Evolutionary conservation across 2,888 invertebrate genomes (phyloP).

Genomic region (Caenorhabditis sp.): DNA sequence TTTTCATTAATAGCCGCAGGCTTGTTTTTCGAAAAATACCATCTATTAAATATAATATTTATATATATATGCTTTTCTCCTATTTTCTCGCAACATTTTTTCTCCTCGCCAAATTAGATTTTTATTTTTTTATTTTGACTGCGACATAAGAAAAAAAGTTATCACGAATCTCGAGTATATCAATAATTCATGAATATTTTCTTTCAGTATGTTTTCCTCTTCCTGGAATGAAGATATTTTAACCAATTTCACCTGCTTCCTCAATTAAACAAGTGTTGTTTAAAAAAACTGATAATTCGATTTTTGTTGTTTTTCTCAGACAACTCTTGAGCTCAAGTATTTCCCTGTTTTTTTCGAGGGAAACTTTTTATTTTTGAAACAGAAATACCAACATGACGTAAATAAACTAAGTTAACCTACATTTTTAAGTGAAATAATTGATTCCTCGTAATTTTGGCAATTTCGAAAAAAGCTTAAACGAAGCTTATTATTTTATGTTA

Average conservation of each 20-base stretch:
- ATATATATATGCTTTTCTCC: no score
- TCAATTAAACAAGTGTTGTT: not conserved
- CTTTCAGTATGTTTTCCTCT: no score
- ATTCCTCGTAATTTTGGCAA: slow-evolving; percentile 3
- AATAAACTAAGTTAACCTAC: not conserved
- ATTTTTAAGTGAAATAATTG: not conserved
- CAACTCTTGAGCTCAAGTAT: not conserved
- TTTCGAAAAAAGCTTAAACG: not conserved
- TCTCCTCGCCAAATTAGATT: no score
- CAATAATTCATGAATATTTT: no score
- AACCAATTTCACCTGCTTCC: not conserved
- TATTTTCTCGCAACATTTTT: no score
- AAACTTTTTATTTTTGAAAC: not conserved
- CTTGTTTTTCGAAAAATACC: no score
- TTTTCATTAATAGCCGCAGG: no score
- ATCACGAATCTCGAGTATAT: no score
- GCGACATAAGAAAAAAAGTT: no score
- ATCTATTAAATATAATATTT: no score
- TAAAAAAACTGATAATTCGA: not conserved
- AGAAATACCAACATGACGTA: not conserved
- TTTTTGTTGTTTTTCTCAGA: not conserved
- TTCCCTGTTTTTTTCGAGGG: not conserved
- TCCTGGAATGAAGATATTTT: no score
- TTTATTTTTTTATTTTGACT: no score
- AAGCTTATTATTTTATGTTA: slow-evolving; percentile 2